Conservation (phyloP, 2,888 invertebrate species). For the Byasa hedistus region DNA sequence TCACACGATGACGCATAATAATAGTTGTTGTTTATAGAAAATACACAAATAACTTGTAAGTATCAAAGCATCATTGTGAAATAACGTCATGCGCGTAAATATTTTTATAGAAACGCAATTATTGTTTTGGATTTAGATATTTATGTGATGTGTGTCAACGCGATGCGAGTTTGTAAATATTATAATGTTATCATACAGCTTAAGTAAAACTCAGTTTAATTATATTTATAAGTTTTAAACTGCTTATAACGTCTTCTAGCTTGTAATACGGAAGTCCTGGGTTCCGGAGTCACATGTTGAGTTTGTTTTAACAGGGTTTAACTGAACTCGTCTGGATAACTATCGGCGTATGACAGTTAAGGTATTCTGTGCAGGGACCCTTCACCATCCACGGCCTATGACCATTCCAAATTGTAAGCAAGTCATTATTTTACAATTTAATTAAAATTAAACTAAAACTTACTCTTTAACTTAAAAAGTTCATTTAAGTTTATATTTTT, state of each 20-base stretch:
- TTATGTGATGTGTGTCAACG: constrained; percentile 2
- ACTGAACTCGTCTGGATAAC: too few species aligned
- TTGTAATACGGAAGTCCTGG: background rate
- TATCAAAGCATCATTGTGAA: constrained; percentile 26
- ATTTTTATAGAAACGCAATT: constrained; percentile 12
- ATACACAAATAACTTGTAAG: constrained; percentile 22
- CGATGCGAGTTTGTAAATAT: constrained; percentile 1
- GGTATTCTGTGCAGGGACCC: too few species aligned
- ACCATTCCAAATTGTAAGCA: too few species aligned
- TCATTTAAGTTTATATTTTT: too few species aligned
- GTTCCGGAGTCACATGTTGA: too few species aligned
- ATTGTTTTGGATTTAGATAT: constrained; percentile 24
- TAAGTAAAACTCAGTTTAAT: background rate
- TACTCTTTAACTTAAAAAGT: too few species aligned
- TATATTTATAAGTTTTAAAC: too few species aligned
- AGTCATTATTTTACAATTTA: too few species aligned
- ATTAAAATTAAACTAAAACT: too few species aligned
- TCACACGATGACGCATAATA: constrained; percentile 6
- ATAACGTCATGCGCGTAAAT: constrained; percentile 19
- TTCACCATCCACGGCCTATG: too few species aligned
- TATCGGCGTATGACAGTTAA: too few species aligned
- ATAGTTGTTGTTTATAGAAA: constrained; percentile 17
- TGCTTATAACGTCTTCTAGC: background rate
- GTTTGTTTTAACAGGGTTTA: too few species aligned
- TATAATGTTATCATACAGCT: background rate